Conservation (phyloP, 2,113 vertebrate genomes). For the Corvus hawaiiensis region DNA sequence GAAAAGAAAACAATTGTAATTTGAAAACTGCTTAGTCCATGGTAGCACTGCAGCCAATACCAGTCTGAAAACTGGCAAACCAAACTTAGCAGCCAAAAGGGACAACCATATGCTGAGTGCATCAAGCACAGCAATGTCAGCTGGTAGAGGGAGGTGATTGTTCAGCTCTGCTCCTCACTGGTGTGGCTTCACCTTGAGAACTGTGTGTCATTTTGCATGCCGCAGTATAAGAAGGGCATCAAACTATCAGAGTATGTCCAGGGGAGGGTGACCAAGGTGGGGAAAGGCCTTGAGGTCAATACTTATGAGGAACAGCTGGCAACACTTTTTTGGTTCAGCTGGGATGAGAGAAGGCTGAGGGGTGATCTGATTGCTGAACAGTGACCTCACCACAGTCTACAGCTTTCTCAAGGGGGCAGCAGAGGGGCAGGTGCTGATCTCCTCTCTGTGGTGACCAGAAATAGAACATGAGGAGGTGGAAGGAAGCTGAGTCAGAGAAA, state of each 20-base stretch:
- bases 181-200: not conserved
- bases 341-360: not conserved
- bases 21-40: not conserved
- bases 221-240: not conserved
- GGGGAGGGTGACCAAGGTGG: not conserved
- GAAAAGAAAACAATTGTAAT: not conserved
- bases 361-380: not conserved
- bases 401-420: not conserved
- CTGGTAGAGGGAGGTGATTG: not conserved
- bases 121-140: not conserved
- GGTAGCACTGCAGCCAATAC: not conserved
- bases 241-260: not conserved
- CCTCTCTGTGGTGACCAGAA: not conserved
- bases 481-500: not conserved
- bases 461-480: not conserved
- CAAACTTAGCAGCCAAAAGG: not conserved
- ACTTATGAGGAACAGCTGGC: not conserved
- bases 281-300: not conserved
- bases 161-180: not conserved
- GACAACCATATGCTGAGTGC: not conserved
- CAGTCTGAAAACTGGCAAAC: not conserved
- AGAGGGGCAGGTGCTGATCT: not conserved
- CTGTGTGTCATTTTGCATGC: not conserved
- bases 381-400: not conserved
- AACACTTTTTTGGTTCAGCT: not conserved